A percentile compares a stretch with the other conserved stretches of the same genome.
phyloP scores from a whole-genome alignment of 2,888 invertebrate genomes.

The Cephalotes varians region DNA sequence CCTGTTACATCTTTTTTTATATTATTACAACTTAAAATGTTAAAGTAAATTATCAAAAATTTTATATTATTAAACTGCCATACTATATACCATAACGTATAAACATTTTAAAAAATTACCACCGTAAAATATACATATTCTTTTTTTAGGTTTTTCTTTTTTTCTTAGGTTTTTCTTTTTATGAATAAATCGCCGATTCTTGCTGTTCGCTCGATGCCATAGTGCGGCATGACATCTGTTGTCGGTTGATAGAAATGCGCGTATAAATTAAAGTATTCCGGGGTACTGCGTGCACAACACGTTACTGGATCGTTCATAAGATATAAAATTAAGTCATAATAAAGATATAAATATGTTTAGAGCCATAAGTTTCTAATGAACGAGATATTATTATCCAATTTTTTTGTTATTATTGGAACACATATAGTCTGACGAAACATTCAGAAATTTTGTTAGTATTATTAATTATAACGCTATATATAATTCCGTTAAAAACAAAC shows the following conservation, averaged over 20 bases:
- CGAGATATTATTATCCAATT: not conserved
- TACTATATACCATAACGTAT: not conserved
- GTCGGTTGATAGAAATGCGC: constrained; percentile 56
- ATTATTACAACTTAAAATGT: not conserved
- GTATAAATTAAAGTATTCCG: constrained; percentile 50
- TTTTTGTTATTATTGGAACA: not conserved
- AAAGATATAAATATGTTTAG: not conserved
- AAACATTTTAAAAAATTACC: not conserved
- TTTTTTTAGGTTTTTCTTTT: not conserved
- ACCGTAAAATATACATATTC: not conserved
- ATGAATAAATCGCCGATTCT: constrained; percentile 24
- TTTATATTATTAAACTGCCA: not conserved
- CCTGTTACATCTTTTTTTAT: not conserved
- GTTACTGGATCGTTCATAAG: not conserved
- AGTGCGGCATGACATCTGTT: constrained; percentile 71
- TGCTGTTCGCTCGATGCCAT: constrained; percentile 61
- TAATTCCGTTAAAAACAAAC: not conserved
- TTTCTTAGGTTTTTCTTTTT: not conserved
- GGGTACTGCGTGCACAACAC: constrained; percentile 12
- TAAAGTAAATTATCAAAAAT: not conserved
- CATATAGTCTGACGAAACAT: not conserved
- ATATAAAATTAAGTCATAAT: not conserved
- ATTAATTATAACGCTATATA: constrained; percentile 11
- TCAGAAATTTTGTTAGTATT: not conserved
- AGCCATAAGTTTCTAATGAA: not conserved